Evolutionary conservation across 2,113 vertebrate genomes (phyloP).

Genomic region (Tyrannus savana): DNA sequence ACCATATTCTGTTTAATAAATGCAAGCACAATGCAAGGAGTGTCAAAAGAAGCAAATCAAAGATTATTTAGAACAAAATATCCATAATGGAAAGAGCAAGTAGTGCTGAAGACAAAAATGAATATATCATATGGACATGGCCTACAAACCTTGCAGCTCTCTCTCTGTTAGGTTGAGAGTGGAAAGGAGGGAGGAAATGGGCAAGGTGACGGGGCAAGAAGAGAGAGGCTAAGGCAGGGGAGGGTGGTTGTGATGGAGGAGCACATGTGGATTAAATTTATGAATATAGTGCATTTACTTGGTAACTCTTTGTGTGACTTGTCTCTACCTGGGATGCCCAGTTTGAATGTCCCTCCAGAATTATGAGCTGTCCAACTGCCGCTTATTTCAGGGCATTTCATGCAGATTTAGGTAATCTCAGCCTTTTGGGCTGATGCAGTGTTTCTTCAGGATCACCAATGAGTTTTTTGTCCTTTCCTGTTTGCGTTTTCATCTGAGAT

Average conservation of each 20-base stretch:
- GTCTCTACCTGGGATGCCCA: neutral
- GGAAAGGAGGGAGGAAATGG: neutral
- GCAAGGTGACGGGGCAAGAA: neutral
- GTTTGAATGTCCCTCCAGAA: neutral
- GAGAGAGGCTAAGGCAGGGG: neutral
- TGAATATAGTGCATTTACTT: neutral
- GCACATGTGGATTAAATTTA: neutral
- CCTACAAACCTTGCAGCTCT: neutral
- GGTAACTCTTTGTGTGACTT: neutral
- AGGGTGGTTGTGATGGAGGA: neutral
- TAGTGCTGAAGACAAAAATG: neutral
- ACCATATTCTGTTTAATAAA: neutral
- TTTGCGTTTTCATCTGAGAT: slow-evolving; percentile 15
- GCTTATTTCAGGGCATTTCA: neutral
- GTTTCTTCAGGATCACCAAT: neutral
- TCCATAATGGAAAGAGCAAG: no score
- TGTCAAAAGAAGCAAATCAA: neutral
- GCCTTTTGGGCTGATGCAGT: neutral
- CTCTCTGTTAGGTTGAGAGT: neutral
- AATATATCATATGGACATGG: accelerated
- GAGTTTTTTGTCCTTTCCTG: slow-evolving; percentile 5
- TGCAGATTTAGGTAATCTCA: neutral
- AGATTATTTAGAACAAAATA: neutral
- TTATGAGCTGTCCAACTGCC: neutral
- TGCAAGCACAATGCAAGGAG: neutral